Evolutionary conservation across 2,888 invertebrate species (phyloP), one percentile per base, ranked within the genome.

Genomic region (Ischnura elegans): DNA sequence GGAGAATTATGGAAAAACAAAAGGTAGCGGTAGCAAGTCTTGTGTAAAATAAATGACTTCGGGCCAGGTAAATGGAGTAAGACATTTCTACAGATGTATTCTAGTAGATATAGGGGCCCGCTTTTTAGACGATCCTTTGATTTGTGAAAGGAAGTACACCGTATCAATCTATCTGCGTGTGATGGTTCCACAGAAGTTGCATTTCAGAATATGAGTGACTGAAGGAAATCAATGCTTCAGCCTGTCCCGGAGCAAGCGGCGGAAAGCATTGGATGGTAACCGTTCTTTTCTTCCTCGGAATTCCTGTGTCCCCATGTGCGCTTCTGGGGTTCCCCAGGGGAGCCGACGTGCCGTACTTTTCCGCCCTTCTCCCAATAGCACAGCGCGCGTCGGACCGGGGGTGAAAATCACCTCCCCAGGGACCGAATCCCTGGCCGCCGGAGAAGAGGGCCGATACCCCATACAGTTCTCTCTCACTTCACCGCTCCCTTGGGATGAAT

Each of bases 371-470:
- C 76, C 10, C 76, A 36, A 76, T 76, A 36, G 76, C 29, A 76
- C 36, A 61, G 16, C n/a, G 25, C 76, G 76, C n/a, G 13, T 76
- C 1, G 36, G 76, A 4, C 29, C 76, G 13, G 36, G 76, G 36
- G 76, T 76, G 76, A 76, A 76, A 61, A 76, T 76, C 29, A 36
- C 76, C 29, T 76, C 76, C 76, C 16, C 36, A 36, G 76, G 76
- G 76, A 76, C 25, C 36, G 10, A 76, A 76, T 76, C 76, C 76
- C 76, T 36, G 76, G 10, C 76, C 76, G 36, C 36, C 76, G 36
- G 29, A 16, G 76, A 76, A 76, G 76, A 36, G 36, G 76, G 36
- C 76, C 29, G 36, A 76, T 76, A 29, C 76, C 10, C 8, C 36
- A 2, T 10, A 51, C 76, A 76, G 76, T 76, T 36, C 76, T 13